Base-by-base conservation (phyloP, 2,797 vertebrate species). In the Corythornis leucogaster region DNA sequence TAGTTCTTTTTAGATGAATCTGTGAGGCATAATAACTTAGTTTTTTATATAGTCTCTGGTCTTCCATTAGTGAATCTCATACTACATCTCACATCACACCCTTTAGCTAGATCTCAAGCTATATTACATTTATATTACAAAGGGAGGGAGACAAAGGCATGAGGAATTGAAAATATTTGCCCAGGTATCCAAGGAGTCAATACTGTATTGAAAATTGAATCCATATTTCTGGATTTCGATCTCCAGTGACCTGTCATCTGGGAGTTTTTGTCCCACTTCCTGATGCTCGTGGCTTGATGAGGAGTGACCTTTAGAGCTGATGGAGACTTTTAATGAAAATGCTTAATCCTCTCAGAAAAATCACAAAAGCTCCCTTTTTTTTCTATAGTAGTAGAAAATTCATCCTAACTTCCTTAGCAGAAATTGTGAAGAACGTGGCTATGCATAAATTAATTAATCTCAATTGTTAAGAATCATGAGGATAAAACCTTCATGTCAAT, bases 151-250 rank as follows among this genome's bases (percentile, higher is more conserved):
- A 58, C 5, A 87, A 62, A 83, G 62, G 66, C 53, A 54, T 30
- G 33, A 84, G 42, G 33, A 82, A 77, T 17, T 51, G 64, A 85
- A 78, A 25, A 85, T 9, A 55, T 93, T 93, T 94, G 62, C 40
- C 51, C 42, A 62, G 62, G 33, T 88, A 67, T 42, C 66, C 26
- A 71, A 66, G 48, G 62, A 91, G 22, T 68, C 68, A 75, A 43
- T 68, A 61, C 26, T 35, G 33, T 63, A 50, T 28, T 88, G 85
- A 76, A 87, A 92, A 93, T 64, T 67, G 38, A 84, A 86, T 87
- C 58, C 43, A 73, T 46, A 66, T 92, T 89, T 80, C 48, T 38
- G 69, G 22, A 19, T 85, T 89, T 87, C 59, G 63, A 0, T 89
- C 48, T 75, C 35, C 33, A 28, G 67, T 64, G 63, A 62, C 55